Percentiles rank a stretch among this genome's conserved stretches.
Evolutionary conservation across 2,888 invertebrate genomes (phyloP).

Genomic region (Andrena bicolor): DNA sequence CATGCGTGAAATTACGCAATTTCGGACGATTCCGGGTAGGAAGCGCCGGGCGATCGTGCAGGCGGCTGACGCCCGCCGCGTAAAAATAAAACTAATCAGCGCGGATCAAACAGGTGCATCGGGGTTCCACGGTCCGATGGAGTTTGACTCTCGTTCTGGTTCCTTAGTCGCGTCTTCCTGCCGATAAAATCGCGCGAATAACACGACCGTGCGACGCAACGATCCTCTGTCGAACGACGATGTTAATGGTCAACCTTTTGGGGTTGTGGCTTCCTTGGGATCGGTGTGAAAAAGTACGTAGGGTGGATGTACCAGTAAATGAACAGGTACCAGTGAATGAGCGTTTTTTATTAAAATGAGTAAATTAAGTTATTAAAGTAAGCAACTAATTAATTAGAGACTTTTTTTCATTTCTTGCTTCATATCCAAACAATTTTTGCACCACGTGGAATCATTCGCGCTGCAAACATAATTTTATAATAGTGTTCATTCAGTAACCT

Average conservation of each 20-base stretch:
- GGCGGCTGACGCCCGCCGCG: constrained; percentile 42
- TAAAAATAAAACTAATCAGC: constrained; percentile 62
- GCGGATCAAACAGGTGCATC: constrained; percentile 64
- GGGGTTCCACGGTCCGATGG: constrained; percentile 60
- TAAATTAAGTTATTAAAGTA: too few relatives aligned
- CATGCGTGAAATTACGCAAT: constrained; percentile 62
- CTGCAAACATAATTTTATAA: too few relatives aligned
- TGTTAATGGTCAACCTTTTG: constrained; percentile 29
- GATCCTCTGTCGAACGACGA: constrained; percentile 3
- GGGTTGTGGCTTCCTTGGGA: not conserved
- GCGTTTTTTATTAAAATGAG: too few relatives aligned
- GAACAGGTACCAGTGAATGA: too few relatives aligned
- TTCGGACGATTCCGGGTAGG: constrained; percentile 44
- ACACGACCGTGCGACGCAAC: constrained; percentile 16
- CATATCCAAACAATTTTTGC: too few relatives aligned
- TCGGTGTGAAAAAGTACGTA: not conserved
- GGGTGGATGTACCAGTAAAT: too few relatives aligned
- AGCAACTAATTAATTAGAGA: too few relatives aligned
- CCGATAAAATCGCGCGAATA: constrained; percentile 54
- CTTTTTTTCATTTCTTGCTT: too few relatives aligned
- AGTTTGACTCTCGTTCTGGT: constrained; percentile 59
- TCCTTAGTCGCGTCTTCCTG: constrained; percentile 60
- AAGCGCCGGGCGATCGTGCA: constrained; percentile 16
- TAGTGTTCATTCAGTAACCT: too few relatives aligned
- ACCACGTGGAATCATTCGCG: too few relatives aligned